Base-by-base conservation (phyloP, 2,113 vertebrate genomes). In the Leptobrachium leishanense region DNA sequence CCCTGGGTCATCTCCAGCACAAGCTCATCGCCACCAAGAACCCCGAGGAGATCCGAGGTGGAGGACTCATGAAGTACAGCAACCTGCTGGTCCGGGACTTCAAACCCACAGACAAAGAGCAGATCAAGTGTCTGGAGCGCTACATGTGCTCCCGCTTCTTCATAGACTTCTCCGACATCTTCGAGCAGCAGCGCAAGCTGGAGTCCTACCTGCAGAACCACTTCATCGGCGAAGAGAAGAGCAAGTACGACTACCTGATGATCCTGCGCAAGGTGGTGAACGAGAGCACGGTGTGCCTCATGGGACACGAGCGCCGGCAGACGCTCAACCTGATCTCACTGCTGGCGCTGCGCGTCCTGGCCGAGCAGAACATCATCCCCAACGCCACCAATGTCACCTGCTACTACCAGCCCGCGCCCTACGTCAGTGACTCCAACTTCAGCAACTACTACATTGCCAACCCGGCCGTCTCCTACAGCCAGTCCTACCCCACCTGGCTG, bases 91-190 rank as follows among this genome's bases (percentile, higher is more conserved):
- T 98, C 63, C 90, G 97, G 43, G 95, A 96, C 84, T 99, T 99
- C 82, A 88, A 84, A 82, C 95, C 98, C 4, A 93, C 93, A 3
- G 93, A 94, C 74, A 91, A 95, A 86, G 90, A 95, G 1, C 93
- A 96, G 83, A 96, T 99, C 87, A 98, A 98, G 84, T 94, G 84
- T 0, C 84, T 99, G 11, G 97, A 99, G 88, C 94, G 97, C 1
- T 99, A 99, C 88, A 99, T 99, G 98, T 99, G 98, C 74, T 99
- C 98, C 0, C 89, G 98, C 40, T 99, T 99, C 88, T 99, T 99
- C 92, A 99, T 99, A 43, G 98, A 99, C 91, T 99, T 99, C 89
- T 96, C 98, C 0, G 97, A 98, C 86, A 96, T 99, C 66, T 90
- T 93, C 0, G 97, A 98, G 66, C 98, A 99, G 90, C 97, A 98